Percentiles rank a stretch among this genome's conserved stretches.
Evolutionary conservation across 1,140 invertebrate genomes (phyloP).

Genomic region (Sinonovacula constricta): DNA sequence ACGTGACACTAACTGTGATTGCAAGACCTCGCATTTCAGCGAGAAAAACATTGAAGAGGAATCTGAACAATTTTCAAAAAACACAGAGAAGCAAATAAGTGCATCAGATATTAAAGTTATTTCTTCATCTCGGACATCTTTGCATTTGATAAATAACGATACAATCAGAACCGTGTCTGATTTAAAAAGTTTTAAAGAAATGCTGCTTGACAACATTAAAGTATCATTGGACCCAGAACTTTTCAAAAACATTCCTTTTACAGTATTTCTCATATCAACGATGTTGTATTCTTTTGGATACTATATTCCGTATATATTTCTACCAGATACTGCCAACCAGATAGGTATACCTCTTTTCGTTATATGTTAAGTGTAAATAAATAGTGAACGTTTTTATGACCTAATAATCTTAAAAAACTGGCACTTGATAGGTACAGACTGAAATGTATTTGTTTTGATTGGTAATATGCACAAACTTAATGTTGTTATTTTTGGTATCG

Average conservation of each 20-base stretch:
- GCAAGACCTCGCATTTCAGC: no score
- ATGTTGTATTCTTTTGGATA: slow-evolving; percentile 38
- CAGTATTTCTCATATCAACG: slow-evolving; percentile 33
- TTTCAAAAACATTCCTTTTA: slow-evolving; percentile 15
- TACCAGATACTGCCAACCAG: slow-evolving; percentile 26
- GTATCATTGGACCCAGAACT: neutral
- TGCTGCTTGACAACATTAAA: neutral
- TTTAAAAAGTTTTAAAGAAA: neutral
- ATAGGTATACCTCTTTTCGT: slow-evolving; percentile 7
- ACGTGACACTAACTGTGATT: no score
- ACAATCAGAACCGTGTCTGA: neutral
- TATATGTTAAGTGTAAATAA: neutral
- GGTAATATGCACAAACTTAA: no score
- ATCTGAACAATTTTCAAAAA: no score
- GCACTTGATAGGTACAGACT: neutral
- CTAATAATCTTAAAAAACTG: neutral
- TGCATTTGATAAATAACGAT: neutral
- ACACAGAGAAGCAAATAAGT: no score
- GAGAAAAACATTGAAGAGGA: no score
- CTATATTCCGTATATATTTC: slow-evolving; percentile 39
- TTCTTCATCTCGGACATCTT: neutral
- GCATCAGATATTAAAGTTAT: neutral
- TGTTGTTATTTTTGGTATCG: no score
- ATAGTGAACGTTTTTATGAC: neutral
- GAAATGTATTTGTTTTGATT: neutral